A percentile compares a stretch with the other conserved stretches of the same genome.
Evolutionary conservation across 2,888 invertebrate genomes (phyloP).

Genomic region (Dascillus cervinus): DNA sequence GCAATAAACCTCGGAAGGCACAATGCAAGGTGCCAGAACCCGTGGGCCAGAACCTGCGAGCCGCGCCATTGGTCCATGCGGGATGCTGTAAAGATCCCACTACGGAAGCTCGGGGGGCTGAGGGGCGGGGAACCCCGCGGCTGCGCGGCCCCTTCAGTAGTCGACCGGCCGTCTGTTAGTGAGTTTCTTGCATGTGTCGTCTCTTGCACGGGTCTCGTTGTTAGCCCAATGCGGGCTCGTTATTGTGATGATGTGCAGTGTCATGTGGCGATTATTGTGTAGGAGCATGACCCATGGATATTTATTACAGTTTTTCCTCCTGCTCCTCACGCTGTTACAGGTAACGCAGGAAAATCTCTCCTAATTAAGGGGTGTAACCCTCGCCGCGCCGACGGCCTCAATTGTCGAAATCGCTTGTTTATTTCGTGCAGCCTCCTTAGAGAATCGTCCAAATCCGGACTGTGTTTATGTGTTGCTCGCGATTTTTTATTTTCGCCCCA

Average conservation of each 20-base stretch:
- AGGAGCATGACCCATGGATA: slow-evolving; percentile 48
- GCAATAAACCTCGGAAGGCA: too few species aligned
- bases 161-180: slow-evolving; percentile 34
- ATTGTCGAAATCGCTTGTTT: slow-evolving; percentile 5
- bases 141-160: slow-evolving; percentile 39
- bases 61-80: slow-evolving; percentile 35
- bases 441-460: too few species aligned
- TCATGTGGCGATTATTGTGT: slow-evolving; percentile 46
- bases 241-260: slow-evolving; percentile 44
- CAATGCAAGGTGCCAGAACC: background rate
- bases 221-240: slow-evolving; percentile 27
- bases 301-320: slow-evolving; percentile 44
- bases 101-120: slow-evolving; percentile 31
- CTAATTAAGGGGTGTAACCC: too few species aligned
- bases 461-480: too few species aligned
- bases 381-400: slow-evolving; percentile 1
- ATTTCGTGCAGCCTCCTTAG: too few species aligned
- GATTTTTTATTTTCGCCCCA: too few species aligned
- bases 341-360: too few species aligned
- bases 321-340: slow-evolving; percentile 43
- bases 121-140: slow-evolving; percentile 34
- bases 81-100: slow-evolving; percentile 33
- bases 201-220: slow-evolving; percentile 14
- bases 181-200: slow-evolving; percentile 22
- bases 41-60: background rate